Conservation (phyloP, 2,113 vertebrate genomes). For the Cricetomys ansorgei region DNA sequence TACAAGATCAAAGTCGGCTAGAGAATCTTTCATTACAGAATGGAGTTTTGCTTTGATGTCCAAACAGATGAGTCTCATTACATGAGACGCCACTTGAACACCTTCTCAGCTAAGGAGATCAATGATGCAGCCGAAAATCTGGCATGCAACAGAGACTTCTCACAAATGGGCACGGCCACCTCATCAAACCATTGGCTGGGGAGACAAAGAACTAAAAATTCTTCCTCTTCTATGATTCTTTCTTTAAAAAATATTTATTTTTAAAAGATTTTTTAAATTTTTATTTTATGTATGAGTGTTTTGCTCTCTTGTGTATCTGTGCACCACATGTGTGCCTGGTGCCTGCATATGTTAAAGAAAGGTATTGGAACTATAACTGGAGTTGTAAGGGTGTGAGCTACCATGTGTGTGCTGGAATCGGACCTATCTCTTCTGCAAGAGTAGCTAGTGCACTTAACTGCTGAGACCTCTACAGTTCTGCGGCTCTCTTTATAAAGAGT, state of each 20-base stretch:
- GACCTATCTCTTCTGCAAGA: neutral
- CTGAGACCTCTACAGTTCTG: neutral
- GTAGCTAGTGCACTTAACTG: neutral
- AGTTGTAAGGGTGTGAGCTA: too few species aligned
- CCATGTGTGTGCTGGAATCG: neutral
- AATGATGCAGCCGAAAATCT: neutral
- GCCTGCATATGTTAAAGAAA: neutral
- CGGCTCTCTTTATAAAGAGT: neutral
- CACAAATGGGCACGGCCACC: neutral
- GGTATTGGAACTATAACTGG: neutral
- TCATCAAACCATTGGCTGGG: neutral
- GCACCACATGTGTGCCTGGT: neutral
- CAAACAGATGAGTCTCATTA: neutral
- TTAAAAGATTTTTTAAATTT: neutral
- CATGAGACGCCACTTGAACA: neutral
- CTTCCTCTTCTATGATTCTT: neutral
- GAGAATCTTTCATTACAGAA: slow-evolving; percentile 4
- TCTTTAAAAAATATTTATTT: slow-evolving; percentile 4
- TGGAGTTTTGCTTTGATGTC: slow-evolving; percentile 38
- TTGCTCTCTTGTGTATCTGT: neutral
- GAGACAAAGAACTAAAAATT: neutral
- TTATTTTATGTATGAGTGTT: neutral
- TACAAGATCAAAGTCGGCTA: neutral
- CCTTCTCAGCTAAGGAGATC: slow-evolving; percentile 32
- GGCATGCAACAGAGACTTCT: neutral